A percentile compares a stretch with the other conserved stretches of the same genome.
phyloP scores from a whole-genome alignment of 2,113 vertebrate genomes.

The Pelusios castaneus region DNA sequence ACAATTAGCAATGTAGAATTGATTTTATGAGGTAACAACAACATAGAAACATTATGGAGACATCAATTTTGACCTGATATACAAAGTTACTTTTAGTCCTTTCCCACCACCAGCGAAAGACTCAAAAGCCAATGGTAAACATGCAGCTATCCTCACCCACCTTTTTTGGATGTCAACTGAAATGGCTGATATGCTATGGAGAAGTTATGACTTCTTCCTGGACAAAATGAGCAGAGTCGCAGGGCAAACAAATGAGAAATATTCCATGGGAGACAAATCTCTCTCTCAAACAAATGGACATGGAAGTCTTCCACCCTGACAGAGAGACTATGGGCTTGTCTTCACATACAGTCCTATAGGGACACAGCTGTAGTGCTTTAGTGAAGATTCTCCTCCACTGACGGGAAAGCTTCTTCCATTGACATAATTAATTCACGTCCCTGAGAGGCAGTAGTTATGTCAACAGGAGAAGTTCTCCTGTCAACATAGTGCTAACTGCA shows the following conservation, averaged over 20 bases:
- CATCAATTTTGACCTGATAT: not conserved
- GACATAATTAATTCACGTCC: not conserved
- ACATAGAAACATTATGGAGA: not conserved
- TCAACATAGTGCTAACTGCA: not conserved
- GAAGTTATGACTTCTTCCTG: not conserved
- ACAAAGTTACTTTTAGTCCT: not conserved
- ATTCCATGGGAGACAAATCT: not conserved
- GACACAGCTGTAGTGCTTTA: too few species aligned
- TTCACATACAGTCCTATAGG: not conserved
- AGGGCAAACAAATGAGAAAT: not conserved
- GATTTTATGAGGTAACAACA: not conserved
- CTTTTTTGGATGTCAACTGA: not conserved
- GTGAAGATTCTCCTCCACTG: too few species aligned
- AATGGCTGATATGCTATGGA: not conserved
- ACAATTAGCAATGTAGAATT: not conserved
- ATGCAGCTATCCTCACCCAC: fast-evolving
- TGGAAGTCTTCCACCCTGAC: not conserved
- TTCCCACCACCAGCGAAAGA: not conserved
- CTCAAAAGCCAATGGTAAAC: not conserved
- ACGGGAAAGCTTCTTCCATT: too few species aligned
- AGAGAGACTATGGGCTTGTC: not conserved
- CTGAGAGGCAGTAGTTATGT: too few species aligned
- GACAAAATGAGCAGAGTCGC: not conserved
- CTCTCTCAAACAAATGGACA: not conserved
- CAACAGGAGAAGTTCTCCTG: not conserved